phyloP scores from a whole-genome alignment of 2,797 vertebrate genomes.

The Anniella stebbinsi region DNA sequence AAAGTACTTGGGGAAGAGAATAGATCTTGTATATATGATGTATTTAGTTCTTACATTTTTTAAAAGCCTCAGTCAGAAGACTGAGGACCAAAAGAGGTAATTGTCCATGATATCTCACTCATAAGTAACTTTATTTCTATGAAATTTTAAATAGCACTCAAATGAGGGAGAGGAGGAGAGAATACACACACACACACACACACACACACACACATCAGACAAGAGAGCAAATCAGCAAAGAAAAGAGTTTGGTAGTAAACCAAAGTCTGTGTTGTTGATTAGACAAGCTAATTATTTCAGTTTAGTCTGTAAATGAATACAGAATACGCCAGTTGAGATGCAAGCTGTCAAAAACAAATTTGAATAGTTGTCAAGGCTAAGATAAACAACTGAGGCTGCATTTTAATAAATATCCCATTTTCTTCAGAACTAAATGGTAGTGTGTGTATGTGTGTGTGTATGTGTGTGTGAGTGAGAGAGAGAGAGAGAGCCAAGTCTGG shows the following conservation, averaged over 20 bases:
- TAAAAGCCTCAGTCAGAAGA: background rate
- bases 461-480: background rate
- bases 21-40: background rate
- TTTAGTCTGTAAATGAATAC: conserved; percentile 31
- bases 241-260: conserved; percentile 29
- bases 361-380: conserved; percentile 23
- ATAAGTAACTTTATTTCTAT: background rate
- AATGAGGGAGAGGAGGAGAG: background rate
- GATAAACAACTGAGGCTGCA: conserved; percentile 6
- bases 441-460: no score
- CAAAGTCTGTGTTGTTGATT: conserved; percentile 31
- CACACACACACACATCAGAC: background rate
- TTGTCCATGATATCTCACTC: background rate
- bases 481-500: background rate
- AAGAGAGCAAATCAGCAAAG: conserved; percentile 16
- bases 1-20: background rate
- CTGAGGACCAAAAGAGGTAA: background rate
- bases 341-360: conserved; percentile 39
- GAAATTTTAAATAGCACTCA: background rate
- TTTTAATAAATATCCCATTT: background rate
- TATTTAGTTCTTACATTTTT: background rate
- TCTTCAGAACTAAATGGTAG: background rate
- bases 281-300: conserved; percentile 33
- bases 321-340: conserved; percentile 9
- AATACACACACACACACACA: no score